phyloP scores from a whole-genome alignment of 2,888 invertebrate species.

The Scelioninae gen. 1 region DNA sequence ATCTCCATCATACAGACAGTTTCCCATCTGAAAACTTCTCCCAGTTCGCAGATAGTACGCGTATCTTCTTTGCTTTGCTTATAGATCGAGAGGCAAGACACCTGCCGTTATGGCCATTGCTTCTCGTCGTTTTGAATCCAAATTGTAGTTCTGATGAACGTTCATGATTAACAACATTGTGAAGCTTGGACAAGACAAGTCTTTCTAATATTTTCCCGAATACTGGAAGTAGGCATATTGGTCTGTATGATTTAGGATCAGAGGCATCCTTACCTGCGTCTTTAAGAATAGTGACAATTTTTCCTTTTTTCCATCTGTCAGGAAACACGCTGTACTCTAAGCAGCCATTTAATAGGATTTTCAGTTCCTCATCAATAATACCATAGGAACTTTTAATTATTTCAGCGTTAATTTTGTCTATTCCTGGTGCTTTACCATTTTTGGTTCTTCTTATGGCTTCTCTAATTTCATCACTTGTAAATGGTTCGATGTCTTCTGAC shows the following conservation, averaged over 20 bases:
- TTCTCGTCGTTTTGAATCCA: too few species aligned
- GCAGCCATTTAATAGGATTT: constrained; percentile 19
- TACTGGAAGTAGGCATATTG: constrained; percentile 56
- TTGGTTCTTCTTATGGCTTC: neutral
- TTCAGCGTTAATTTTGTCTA: neutral
- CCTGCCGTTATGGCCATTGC: too few species aligned
- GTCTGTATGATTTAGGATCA: constrained; percentile 51
- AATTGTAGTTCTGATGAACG: too few species aligned
- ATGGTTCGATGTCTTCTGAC: neutral
- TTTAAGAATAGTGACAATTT: constrained; percentile 31
- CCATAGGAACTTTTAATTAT: neutral
- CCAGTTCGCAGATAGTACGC: too few species aligned
- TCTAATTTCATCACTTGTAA: neutral
- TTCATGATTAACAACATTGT: neutral
- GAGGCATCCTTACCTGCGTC: constrained; percentile 25
- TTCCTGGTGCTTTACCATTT: constrained; percentile 17
- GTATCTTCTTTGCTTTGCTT: too few species aligned
- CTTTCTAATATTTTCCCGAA: constrained; percentile 52
- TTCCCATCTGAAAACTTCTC: too few species aligned
- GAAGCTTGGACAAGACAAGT: neutral
- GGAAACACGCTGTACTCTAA: constrained; percentile 33
- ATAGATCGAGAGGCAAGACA: too few species aligned
- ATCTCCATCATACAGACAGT: too few species aligned
- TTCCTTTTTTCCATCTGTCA: constrained; percentile 27
- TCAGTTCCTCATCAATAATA: neutral